These are phyloP conservation scores for Echinops telfairi DNA, from an alignment of 2,113 vertebrate genomes.

Conservation along the genomic window DNA sequence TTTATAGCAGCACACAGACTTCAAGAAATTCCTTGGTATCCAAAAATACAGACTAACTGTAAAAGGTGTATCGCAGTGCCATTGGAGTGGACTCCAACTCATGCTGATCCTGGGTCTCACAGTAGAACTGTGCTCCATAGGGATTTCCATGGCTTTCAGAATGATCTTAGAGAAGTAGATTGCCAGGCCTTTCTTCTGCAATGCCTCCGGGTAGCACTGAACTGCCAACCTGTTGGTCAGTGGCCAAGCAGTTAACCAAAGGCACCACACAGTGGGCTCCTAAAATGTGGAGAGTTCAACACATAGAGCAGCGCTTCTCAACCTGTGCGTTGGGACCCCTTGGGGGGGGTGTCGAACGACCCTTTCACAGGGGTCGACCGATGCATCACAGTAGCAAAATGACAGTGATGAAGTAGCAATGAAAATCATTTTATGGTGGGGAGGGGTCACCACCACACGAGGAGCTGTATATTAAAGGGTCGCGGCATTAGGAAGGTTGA, in stretches of 20 bases:
- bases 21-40: background rate
- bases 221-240: background rate
- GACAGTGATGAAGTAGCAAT: too few species aligned
- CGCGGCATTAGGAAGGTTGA: too few species aligned
- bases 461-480: too few species aligned
- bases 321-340: too few species aligned
- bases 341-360: too few species aligned
- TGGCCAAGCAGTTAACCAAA: background rate
- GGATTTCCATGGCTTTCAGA: background rate
- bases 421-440: too few species aligned
- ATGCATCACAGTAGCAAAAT: too few species aligned
- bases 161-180: background rate
- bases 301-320: background rate
- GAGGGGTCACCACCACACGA: too few species aligned
- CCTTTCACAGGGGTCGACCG: too few species aligned
- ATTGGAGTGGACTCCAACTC: background rate
- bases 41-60: background rate
- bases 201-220: background rate
- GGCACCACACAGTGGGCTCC: background rate
- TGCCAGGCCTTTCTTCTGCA: background rate
- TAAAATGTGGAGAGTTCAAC: background rate
- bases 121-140: background rate
- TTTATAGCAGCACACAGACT: constrained; percentile 16
- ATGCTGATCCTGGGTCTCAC: background rate
- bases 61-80: background rate